Evolutionary conservation across 2,888 invertebrate genomes (phyloP).

Genomic region (Hydrotaea cyrtoneurina): DNA sequence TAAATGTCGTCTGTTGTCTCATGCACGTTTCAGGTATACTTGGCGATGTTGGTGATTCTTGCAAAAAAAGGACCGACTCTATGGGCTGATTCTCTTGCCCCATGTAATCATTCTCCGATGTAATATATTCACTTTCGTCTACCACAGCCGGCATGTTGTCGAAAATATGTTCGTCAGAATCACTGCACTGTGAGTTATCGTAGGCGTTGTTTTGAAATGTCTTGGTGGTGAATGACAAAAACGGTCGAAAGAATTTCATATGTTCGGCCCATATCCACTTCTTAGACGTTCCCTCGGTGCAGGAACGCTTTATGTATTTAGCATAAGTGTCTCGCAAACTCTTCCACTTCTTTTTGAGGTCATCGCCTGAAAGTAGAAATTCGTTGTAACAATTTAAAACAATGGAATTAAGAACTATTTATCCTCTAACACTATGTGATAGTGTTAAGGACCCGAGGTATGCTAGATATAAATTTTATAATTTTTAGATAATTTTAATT

Average conservation of each 20-base stretch:
- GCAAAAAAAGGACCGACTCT: background rate
- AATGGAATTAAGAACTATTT: too few species aligned
- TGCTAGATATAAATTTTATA: too few species aligned
- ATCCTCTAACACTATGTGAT: too few species aligned
- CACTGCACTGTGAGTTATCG: background rate
- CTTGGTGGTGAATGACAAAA: background rate
- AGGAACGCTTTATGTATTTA: background rate
- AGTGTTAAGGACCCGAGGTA: too few species aligned
- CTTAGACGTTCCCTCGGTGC: background rate
- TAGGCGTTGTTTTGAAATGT: background rate
- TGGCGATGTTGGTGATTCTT: background rate
- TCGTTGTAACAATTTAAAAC: background rate
- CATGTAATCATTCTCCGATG: background rate
- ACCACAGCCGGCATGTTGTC: background rate
- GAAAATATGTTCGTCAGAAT: background rate
- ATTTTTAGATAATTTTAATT: too few species aligned
- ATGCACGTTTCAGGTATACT: background rate
- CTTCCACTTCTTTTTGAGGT: slow-evolving; percentile 17
- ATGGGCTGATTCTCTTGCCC: background rate
- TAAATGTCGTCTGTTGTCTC: background rate
- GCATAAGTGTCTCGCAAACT: slow-evolving; percentile 13
- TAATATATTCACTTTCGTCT: background rate
- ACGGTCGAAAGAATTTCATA: slow-evolving; percentile 17
- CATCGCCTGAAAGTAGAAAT: background rate
- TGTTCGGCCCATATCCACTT: slow-evolving; percentile 18